Conservation (phyloP, 2,797 vertebrate genomes). For the Pseudotriccus pelzelni region DNA sequence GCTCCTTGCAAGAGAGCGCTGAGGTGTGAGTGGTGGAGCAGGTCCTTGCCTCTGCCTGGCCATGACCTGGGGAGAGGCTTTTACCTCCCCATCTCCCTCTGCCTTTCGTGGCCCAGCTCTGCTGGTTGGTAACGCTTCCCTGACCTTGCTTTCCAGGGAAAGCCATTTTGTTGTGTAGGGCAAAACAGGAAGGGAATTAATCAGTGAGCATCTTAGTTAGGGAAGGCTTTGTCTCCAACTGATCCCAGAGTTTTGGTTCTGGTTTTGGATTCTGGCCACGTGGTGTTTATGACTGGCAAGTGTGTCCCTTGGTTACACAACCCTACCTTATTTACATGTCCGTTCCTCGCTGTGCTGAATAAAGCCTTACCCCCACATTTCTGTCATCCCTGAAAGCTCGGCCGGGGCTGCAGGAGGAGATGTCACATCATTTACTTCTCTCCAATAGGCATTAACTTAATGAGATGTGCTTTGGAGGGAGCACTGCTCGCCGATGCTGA, state of each 20-base stretch:
- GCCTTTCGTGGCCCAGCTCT: neutral
- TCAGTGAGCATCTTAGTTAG: neutral
- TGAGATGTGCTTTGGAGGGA: neutral
- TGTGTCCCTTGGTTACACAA: neutral
- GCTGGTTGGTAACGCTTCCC: neutral
- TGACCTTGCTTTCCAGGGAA: neutral
- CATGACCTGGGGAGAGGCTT: neutral
- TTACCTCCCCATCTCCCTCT: neutral
- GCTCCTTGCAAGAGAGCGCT: neutral
- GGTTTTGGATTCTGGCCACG: neutral
- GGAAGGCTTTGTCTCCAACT: neutral
- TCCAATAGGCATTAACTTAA: neutral
- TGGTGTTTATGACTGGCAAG: neutral
- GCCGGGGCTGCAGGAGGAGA: neutral
- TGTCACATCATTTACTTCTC: neutral
- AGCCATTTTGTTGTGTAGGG: too few species aligned
- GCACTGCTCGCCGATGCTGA: neutral
- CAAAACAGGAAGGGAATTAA: neutral
- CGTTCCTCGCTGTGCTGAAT: constrained; percentile 3
- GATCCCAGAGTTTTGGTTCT: neutral
- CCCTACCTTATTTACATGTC: neutral
- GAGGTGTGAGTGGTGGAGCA: neutral
- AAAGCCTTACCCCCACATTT: constrained; percentile 15
- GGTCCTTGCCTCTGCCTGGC: neutral
- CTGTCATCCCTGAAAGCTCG: neutral